Evolutionary conservation across 2,888 invertebrate genomes (phyloP).

Genomic region (Habroteleia sp.): DNA sequence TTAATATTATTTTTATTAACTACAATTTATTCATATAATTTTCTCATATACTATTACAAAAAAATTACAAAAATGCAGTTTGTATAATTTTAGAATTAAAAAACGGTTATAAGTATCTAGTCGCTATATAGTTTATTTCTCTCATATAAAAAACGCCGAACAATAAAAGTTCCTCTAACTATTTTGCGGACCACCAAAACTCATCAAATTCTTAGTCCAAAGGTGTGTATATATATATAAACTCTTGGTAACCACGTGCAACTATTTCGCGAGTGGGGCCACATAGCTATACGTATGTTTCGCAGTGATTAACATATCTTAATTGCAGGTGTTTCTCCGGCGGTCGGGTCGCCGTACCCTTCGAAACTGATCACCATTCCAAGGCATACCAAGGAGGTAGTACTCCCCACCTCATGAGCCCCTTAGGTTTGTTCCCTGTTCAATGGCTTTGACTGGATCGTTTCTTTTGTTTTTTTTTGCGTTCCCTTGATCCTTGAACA

Average conservation of each 20-base stretch:
- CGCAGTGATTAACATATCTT: slow-evolving; percentile 76
- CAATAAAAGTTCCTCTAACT: neutral
- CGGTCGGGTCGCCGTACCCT: slow-evolving; percentile 61
- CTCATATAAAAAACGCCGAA: neutral
- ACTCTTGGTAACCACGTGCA: slow-evolving; percentile 20
- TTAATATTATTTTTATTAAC: too few relatives aligned
- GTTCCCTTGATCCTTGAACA: slow-evolving; percentile 63
- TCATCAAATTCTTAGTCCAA: slow-evolving; percentile 5
- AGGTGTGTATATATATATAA: too few relatives aligned
- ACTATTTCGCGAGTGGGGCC: slow-evolving; percentile 18
- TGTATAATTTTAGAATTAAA: too few relatives aligned
- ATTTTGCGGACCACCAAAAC: slow-evolving; percentile 7
- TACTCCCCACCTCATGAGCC: slow-evolving; percentile 4
- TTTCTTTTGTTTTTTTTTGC: slow-evolving; percentile 61
- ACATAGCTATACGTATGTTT: slow-evolving; percentile 61
- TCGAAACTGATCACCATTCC: slow-evolving; percentile 67
- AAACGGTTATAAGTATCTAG: too few relatives aligned
- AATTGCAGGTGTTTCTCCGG: slow-evolving; percentile 75
- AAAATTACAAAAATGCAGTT: too few relatives aligned
- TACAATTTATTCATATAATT: too few relatives aligned
- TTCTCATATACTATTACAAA: too few relatives aligned
- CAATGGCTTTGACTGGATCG: slow-evolving; percentile 16
- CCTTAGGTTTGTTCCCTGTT: slow-evolving; percentile 1
- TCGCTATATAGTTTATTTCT: too few relatives aligned
- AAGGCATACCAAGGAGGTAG: slow-evolving; percentile 67